These are phyloP conservation scores for Gorsachius magnificus DNA, from an alignment of 2,797 vertebrate genomes.

Conservation along the genomic window DNA sequence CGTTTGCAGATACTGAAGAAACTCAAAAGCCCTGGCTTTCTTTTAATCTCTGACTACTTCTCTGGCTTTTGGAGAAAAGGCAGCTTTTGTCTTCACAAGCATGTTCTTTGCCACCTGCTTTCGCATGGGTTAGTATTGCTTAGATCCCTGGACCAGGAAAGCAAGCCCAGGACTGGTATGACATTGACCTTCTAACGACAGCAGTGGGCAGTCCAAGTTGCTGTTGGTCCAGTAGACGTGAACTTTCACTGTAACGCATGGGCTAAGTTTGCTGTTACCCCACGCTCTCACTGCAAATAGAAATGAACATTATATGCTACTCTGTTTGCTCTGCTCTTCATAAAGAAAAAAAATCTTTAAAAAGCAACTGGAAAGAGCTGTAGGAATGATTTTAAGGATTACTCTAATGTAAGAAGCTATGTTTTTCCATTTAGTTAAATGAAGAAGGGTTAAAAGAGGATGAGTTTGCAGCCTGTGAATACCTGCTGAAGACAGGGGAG, in stretches of 20 bases:
- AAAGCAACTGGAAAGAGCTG: neutral
- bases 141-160: neutral
- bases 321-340: neutral
- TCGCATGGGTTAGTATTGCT: accelerated
- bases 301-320: neutral
- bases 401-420: neutral
- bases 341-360: neutral
- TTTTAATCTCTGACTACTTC: neutral
- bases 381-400: neutral
- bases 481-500: neutral
- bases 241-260: accelerated
- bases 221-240: neutral
- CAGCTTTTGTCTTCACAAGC: neutral
- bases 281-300: neutral
- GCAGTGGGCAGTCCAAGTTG: neutral
- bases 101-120: neutral
- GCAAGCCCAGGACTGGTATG: neutral
- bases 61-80: neutral
- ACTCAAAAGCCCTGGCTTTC: neutral
- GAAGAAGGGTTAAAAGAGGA: neutral
- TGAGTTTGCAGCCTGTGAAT: neutral
- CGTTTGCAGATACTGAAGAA: neutral
- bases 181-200: neutral
- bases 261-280: neutral
- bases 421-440: neutral